Evolutionary conservation across 2,888 invertebrate species (phyloP), one percentile per base, ranked within the genome.

Genomic region (Oxytorus armatus): DNA sequence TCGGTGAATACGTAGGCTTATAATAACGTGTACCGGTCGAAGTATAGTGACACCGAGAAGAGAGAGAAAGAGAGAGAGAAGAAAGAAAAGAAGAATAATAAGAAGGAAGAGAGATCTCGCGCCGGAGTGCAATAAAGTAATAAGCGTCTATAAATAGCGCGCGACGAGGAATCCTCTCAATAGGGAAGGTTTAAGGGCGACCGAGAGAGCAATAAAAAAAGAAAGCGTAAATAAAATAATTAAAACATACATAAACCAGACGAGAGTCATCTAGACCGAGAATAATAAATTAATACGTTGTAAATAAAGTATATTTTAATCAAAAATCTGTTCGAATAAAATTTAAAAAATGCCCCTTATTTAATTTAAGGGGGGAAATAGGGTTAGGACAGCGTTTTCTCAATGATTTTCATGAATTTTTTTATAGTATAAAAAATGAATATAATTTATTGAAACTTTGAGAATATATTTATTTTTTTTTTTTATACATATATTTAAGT

Each of bases 111-210:
- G 53, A 14, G 42, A 55, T 73, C 51, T 78, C 47, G 63, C 55
- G 81, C 81, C 85, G 86, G n/a, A 86, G 84, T 85, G 89, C 88
- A 88, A 89, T 88, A 88, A 89, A 89, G 89, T 89, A 89, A 89
- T 89, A 89, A 89, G 87, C 84, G 82, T 88, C 87, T 89, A 88
- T 89, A 89, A 89, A 89, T 89, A 89, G 87, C 86, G 23, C 68
- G 63, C 18, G 57, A 36, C 39, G 14, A 29, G n/a, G 42, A 74
- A 77, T 74, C 65, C 65, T 66, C 74, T 69, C 68, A 57, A 49
- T 72, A 61, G 39, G 53, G 25, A 57, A 55, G 59, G 66, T 51
- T 51, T 66, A 53, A 66, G 72, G 51, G 18, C 44, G 16, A 39
- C 29, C 14, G 36, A 49, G 36, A 36, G 29, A 33, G 14, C 14